Percentiles rank a stretch among this genome's conserved stretches.
Evolutionary conservation across 1,140 invertebrate genomes (phyloP).

Genomic region (Neodiprion fabricii): DNA sequence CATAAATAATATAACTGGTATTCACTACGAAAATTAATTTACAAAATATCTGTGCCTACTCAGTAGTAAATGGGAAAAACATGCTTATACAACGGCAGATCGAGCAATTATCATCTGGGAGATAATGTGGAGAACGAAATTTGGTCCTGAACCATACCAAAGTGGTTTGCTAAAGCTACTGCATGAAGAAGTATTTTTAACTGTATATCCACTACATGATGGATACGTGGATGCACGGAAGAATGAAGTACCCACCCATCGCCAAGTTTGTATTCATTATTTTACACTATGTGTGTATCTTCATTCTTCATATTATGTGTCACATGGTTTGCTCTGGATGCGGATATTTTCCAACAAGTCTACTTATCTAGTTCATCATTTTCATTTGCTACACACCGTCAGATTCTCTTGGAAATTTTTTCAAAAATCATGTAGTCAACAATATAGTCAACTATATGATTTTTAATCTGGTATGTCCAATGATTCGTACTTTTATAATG

Average conservation of each 20-base stretch:
- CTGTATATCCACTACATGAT: slow-evolving; percentile 72
- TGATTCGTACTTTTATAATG: too few species aligned
- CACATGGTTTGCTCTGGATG: too few species aligned
- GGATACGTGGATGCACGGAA: slow-evolving; percentile 54
- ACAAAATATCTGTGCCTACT: too few species aligned
- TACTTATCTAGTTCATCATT: too few species aligned
- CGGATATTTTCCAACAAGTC: too few species aligned
- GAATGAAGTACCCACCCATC: slow-evolving; percentile 44
- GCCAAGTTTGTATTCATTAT: slow-evolving; percentile 10
- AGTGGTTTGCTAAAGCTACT: slow-evolving; percentile 67
- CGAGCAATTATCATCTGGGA: slow-evolving; percentile 34
- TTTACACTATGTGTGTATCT: neutral
- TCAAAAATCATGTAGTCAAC: too few species aligned
- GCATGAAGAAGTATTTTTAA: slow-evolving; percentile 62
- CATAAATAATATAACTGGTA: too few species aligned
- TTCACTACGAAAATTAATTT: too few species aligned
- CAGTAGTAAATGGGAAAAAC: neutral
- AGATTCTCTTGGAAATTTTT: too few species aligned
- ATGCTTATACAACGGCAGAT: slow-evolving; percentile 33
- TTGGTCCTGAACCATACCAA: slow-evolving; percentile 37
- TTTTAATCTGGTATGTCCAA: too few species aligned
- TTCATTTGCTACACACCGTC: too few species aligned
- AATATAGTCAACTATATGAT: too few species aligned
- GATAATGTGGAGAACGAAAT: slow-evolving; percentile 34
- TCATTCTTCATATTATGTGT: neutral